phyloP scores from a whole-genome alignment of 2,113 vertebrate genomes.

The Phalacrocorax aristotelis region DNA sequence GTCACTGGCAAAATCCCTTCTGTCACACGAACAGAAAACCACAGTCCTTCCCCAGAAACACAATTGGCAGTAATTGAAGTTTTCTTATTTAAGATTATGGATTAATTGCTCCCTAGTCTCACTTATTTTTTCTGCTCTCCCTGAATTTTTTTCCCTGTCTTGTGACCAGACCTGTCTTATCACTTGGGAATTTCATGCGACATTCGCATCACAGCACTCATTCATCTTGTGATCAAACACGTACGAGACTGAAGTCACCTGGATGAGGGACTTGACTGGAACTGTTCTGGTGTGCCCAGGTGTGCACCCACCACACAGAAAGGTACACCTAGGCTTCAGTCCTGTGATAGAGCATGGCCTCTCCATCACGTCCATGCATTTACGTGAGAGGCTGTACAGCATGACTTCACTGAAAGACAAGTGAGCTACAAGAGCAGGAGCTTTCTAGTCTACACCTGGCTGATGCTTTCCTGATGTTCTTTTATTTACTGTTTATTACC shows the following conservation, averaged over 20 bases:
- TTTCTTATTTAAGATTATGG: background rate
- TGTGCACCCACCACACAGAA: background rate
- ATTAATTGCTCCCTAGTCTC: background rate
- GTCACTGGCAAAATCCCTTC: background rate
- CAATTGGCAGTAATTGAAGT: background rate
- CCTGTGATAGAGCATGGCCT: rapidly evolving
- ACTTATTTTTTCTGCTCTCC: background rate
- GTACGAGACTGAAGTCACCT: background rate
- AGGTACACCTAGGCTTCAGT: background rate
- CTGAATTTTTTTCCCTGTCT: background rate
- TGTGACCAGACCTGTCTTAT: background rate
- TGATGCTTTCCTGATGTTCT: background rate
- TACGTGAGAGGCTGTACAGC: background rate
- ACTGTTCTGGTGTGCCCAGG: background rate
- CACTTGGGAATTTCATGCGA: rapidly evolving
- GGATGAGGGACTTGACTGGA: background rate
- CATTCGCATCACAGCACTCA: rapidly evolving
- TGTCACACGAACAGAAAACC: background rate
- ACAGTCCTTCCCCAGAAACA: background rate
- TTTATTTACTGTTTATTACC: background rate
- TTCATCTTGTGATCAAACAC: background rate
- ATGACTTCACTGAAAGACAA: background rate
- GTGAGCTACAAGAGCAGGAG: background rate
- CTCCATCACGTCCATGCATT: background rate
- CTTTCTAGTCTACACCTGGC: background rate